A percentile compares a stretch with the other conserved stretches of the same genome.
phyloP scores from a whole-genome alignment of 2,888 invertebrate genomes.

The Carpatolechia fugitivella region DNA sequence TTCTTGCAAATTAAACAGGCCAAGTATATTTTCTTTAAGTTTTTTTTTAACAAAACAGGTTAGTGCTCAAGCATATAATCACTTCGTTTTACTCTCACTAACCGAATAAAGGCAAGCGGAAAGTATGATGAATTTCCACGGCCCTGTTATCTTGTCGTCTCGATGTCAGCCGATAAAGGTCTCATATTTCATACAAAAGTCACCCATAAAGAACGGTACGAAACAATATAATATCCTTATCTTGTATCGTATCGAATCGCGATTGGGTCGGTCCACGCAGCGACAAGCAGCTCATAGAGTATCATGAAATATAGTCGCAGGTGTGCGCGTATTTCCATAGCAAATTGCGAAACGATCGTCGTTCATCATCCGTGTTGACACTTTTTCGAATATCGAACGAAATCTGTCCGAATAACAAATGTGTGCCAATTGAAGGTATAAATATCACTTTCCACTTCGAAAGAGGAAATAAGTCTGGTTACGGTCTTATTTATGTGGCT shows the following conservation, averaged over 20 bases:
- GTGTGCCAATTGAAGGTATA: conserved; percentile 42
- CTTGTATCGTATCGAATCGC: too few relatives aligned
- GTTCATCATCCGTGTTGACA: conserved; percentile 55
- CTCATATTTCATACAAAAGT: neutral
- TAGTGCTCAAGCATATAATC: too few relatives aligned
- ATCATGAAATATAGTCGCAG: conserved; percentile 46
- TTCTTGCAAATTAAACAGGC: neutral
- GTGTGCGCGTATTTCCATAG: conserved; percentile 47
- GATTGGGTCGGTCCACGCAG: too few relatives aligned
- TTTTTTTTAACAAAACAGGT: too few relatives aligned
- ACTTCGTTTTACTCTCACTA: too few relatives aligned
- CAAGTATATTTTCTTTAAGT: neutral
- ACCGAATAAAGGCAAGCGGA: too few relatives aligned
- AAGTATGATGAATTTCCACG: too few relatives aligned
- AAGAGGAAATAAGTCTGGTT: conserved; percentile 1
- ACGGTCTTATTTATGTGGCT: too few relatives aligned
- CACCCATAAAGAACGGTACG: neutral
- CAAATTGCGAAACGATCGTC: conserved; percentile 50
- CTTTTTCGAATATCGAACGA: conserved; percentile 46
- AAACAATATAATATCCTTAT: too few relatives aligned
- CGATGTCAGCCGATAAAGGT: too few relatives aligned
- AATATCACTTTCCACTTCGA: conserved; percentile 28
- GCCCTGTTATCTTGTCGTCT: too few relatives aligned
- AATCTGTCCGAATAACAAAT: conserved; percentile 49
- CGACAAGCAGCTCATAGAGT: neutral